Evolutionary conservation across 1,140 invertebrate genomes (phyloP).

Genomic region (Ridgeia piscesae): DNA sequence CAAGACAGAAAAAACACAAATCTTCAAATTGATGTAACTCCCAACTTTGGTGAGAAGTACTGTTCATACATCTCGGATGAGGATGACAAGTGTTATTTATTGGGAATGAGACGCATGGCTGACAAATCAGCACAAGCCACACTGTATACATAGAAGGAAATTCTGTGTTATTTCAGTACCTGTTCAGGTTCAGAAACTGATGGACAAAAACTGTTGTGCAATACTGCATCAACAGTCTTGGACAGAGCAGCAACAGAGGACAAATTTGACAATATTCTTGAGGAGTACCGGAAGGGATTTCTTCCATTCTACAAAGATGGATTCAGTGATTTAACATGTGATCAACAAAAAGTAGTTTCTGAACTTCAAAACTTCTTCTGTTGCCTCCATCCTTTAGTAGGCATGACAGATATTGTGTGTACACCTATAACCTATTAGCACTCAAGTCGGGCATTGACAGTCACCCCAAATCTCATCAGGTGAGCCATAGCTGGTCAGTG

Average conservation of each 20-base stretch:
- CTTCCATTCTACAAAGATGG: constrained; percentile 25
- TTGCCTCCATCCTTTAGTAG: constrained; percentile 28
- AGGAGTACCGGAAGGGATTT: constrained; percentile 26
- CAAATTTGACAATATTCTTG: constrained; percentile 27
- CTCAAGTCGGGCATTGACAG: too few species aligned
- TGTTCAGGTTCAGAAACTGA: constrained; percentile 24
- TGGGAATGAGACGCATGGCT: constrained; percentile 28
- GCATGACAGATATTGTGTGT: constrained; percentile 26
- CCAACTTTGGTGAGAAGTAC: constrained; percentile 28
- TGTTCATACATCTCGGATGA: constrained; percentile 26
- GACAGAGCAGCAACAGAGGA: constrained; percentile 31
- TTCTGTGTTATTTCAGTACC: constrained; percentile 25
- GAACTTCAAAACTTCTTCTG: constrained; percentile 22
- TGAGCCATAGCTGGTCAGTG: too few species aligned
- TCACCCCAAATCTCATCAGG: too few species aligned
- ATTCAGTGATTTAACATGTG: constrained; percentile 22
- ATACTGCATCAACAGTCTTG: constrained; percentile 29
- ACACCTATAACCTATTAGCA: too few species aligned
- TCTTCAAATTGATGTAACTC: constrained; percentile 32
- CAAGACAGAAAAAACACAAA: constrained; percentile 29
- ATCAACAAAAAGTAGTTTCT: constrained; percentile 16
- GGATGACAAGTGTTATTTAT: constrained; percentile 25
- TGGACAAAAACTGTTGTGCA: constrained; percentile 26
- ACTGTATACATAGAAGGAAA: too few species aligned
- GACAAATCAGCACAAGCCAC: constrained; percentile 29